A percentile compares a stretch with the other conserved stretches of the same genome.
These are phyloP conservation scores for Drosophila subobscura DNA, from an alignment of 1,140 invertebrate species.

Conservation along the genomic window DNA sequence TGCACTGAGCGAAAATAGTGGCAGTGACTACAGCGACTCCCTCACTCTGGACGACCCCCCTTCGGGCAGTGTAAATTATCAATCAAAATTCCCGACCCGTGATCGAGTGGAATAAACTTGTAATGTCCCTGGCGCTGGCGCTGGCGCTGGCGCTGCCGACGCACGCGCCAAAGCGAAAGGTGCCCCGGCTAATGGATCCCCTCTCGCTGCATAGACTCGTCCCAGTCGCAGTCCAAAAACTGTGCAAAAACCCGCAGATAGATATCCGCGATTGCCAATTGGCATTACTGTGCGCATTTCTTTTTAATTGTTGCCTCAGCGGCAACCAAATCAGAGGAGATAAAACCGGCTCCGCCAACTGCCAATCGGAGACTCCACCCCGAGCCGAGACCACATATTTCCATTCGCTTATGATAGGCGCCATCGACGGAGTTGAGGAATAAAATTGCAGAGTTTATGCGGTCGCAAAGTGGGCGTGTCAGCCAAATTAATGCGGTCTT, in stretches of 20 bases:
- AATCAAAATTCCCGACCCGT: constrained; percentile 62
- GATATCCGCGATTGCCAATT: constrained; percentile 71
- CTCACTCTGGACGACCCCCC: too few relatives aligned
- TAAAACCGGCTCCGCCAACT: constrained; percentile 36
- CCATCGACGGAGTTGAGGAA: constrained; percentile 47
- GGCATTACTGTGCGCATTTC: constrained; percentile 68
- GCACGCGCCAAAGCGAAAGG: constrained; percentile 71
- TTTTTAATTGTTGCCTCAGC: constrained; percentile 65
- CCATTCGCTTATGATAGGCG: constrained; percentile 64
- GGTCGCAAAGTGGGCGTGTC: constrained; percentile 31
- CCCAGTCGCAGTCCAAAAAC: background rate
- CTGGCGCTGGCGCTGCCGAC: constrained; percentile 48
- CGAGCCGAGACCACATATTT: constrained; percentile 17
- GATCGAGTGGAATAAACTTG: constrained; percentile 69
- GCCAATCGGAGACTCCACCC: constrained; percentile 23
- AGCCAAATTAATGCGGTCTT: constrained; percentile 21
- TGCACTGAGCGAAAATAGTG: constrained; percentile 8
- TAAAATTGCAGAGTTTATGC: constrained; percentile 39
- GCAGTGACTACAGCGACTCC: too few relatives aligned
- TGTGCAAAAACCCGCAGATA: constrained; percentile 35
- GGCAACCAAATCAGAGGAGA: constrained; percentile 10
- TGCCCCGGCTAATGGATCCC: constrained; percentile 47
- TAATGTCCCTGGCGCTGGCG: constrained; percentile 33
- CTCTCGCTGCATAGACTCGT: background rate
- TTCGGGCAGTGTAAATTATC: constrained; percentile 55